phyloP scores from a whole-genome alignment of 2,888 invertebrate species.

The Caenorhabditis virilis region DNA sequence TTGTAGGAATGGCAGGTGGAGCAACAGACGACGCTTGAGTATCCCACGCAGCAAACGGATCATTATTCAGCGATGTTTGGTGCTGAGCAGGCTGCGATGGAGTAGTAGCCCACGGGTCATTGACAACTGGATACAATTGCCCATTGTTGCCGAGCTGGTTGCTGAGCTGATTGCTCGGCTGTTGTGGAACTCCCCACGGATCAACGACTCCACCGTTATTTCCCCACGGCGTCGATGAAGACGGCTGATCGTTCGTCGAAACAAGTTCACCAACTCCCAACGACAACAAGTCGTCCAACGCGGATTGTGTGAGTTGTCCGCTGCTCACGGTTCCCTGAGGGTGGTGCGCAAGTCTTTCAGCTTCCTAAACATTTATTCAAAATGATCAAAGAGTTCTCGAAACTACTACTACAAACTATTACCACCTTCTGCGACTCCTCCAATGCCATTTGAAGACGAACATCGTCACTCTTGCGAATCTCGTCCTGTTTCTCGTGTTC shows the following conservation, averaged over 20 bases:
- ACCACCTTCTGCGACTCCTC: slow-evolving; percentile 35
- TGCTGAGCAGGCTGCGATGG: slow-evolving; percentile 1
- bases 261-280: slow-evolving; percentile 60
- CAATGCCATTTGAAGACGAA: slow-evolving; percentile 86
- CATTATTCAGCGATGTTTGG: slow-evolving; percentile 12
- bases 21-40: slow-evolving; percentile 49
- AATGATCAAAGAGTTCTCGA: slow-evolving; percentile 1
- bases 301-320: slow-evolving; percentile 58
- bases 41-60: slow-evolving; percentile 58
- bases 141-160: slow-evolving; percentile 1
- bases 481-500: slow-evolving; percentile 97
- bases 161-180: slow-evolving; percentile 3
- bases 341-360: slow-evolving; percentile 45
- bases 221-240: slow-evolving; percentile 30
- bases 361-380: slow-evolving; percentile 33
- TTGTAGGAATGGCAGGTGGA: slow-evolving; percentile 60
- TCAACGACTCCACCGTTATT: slow-evolving; percentile 23
- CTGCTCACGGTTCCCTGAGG: slow-evolving; percentile 48
- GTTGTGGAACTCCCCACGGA: slow-evolving; percentile 44
- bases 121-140: slow-evolving; percentile 14
- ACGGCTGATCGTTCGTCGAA: slow-evolving; percentile 16
- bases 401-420: too few relatives aligned
- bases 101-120: slow-evolving; percentile 69
- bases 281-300: slow-evolving; percentile 64
- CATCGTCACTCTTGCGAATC: slow-evolving; percentile 90